Evolutionary conservation across 2,113 vertebrate genomes (phyloP).

Genomic region (Leptobrachium ailaonicum): DNA sequence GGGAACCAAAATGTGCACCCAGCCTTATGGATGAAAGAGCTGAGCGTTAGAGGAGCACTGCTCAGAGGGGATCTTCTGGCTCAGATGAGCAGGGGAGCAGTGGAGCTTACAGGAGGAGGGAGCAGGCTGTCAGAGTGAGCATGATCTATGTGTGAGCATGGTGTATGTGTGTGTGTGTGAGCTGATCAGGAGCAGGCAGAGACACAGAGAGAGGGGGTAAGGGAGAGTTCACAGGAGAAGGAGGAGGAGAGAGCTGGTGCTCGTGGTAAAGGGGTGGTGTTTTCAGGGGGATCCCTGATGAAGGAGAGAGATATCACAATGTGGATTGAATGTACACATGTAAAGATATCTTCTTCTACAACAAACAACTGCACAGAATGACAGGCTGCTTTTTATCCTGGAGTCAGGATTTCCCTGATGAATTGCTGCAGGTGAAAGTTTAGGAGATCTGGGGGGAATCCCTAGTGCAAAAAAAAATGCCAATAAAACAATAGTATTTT

Average conservation of each 20-base stretch:
- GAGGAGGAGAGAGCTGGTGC: background rate
- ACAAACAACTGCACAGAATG: too few relatives aligned
- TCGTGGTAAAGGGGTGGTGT: constrained; percentile 10
- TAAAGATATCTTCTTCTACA: background rate
- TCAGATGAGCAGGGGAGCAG: background rate
- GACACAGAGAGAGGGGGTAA: background rate
- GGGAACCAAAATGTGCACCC: background rate
- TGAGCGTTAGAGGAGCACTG: background rate
- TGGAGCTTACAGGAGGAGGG: background rate
- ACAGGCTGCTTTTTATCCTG: too few relatives aligned
- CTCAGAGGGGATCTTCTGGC: background rate
- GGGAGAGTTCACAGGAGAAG: constrained; percentile 34
- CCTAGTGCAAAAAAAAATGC: background rate
- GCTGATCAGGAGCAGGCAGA: constrained; percentile 4
- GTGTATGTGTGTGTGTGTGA: constrained; percentile 8
- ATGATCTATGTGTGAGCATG: constrained; percentile 12
- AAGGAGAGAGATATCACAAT: background rate
- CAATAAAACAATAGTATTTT: background rate
- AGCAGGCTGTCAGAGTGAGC: constrained; percentile 13
- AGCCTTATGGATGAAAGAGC: background rate
- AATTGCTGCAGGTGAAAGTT: too few relatives aligned
- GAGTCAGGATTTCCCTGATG: too few relatives aligned
- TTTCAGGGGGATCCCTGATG: constrained; percentile 27
- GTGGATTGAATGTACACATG: background rate
- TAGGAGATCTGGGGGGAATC: background rate